Evolutionary conservation across 2,888 invertebrate species (phyloP).

Genomic region (Bombylius major): DNA sequence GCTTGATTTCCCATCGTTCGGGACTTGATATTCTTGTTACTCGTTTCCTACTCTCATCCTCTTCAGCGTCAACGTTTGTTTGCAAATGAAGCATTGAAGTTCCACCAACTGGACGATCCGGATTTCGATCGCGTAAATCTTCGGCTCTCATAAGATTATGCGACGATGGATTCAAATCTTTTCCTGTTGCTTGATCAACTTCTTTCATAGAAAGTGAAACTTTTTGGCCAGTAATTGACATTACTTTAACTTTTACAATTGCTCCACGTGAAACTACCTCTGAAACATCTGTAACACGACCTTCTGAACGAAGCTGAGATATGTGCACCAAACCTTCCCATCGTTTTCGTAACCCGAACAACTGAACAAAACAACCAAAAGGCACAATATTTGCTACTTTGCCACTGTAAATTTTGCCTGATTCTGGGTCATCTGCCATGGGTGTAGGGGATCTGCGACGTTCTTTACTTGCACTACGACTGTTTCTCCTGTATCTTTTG

Average conservation of each 20-base stretch:
- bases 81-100: slow-evolving; percentile 44
- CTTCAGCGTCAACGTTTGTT: slow-evolving; percentile 57
- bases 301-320: slow-evolving; percentile 84
- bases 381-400: slow-evolving; percentile 90
- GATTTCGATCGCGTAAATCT: slow-evolving; percentile 59
- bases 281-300: slow-evolving; percentile 83
- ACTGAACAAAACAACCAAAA: slow-evolving; percentile 97
- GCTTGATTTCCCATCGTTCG: slow-evolving; percentile 95
- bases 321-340: slow-evolving; percentile 98
- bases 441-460: slow-evolving; percentile 27
- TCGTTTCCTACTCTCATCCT: slow-evolving; percentile 67
- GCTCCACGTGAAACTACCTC: slow-evolving; percentile 87
- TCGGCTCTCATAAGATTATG: slow-evolving; percentile 50
- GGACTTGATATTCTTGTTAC: slow-evolving; percentile 91
- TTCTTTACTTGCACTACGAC: slow-evolving; percentile 14
- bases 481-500: not conserved
- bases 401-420: slow-evolving; percentile 81
- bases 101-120: slow-evolving; percentile 69
- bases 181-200: slow-evolving; percentile 89
- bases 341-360: slow-evolving; percentile 76
- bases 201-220: slow-evolving; percentile 95
- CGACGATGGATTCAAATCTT: slow-evolving; percentile 82
- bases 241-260: slow-evolving; percentile 82
- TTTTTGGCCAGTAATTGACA: slow-evolving; percentile 88
- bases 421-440: slow-evolving; percentile 60